Evolutionary conservation across 1,140 invertebrate species (phyloP).

Genomic region (Neelides sp.): DNA sequence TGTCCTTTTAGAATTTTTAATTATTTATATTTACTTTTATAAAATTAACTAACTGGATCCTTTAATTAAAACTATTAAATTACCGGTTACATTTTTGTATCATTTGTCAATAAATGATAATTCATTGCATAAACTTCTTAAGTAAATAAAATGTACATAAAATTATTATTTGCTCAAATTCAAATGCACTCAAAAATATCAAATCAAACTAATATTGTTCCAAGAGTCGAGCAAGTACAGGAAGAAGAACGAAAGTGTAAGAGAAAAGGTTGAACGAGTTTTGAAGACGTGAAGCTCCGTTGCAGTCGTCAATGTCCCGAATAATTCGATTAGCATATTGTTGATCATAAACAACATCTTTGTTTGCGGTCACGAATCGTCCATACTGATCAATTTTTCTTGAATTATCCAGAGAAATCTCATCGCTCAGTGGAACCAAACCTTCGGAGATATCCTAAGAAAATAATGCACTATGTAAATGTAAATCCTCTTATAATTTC

Average conservation of each 20-base stretch:
- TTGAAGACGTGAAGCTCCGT: background rate
- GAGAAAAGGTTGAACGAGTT: background rate
- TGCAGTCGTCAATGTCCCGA: constrained; percentile 29
- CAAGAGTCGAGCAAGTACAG: background rate
- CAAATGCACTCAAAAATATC: too few species aligned
- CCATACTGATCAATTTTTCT: constrained; percentile 28
- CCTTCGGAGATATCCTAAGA: constrained; percentile 27
- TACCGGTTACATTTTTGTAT: too few species aligned
- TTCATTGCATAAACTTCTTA: too few species aligned
- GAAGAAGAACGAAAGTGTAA: background rate
- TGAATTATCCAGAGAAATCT: constrained; percentile 14
- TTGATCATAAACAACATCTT: constrained; percentile 30
- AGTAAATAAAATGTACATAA: background rate
- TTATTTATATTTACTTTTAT: too few species aligned
- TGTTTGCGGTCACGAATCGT: constrained; percentile 23
- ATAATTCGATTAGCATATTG: constrained; percentile 27
- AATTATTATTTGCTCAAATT: background rate
- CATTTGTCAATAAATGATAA: too few species aligned
- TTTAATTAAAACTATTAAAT: too few species aligned
- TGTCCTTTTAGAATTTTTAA: too few species aligned
- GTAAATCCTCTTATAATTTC: too few species aligned
- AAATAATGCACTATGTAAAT: too few species aligned
- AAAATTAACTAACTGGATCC: too few species aligned
- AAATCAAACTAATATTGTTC: too few species aligned
- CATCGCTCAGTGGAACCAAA: constrained; percentile 23